Conservation (phyloP, 1,140 invertebrate species). For the Drepana arcuata region DNA sequence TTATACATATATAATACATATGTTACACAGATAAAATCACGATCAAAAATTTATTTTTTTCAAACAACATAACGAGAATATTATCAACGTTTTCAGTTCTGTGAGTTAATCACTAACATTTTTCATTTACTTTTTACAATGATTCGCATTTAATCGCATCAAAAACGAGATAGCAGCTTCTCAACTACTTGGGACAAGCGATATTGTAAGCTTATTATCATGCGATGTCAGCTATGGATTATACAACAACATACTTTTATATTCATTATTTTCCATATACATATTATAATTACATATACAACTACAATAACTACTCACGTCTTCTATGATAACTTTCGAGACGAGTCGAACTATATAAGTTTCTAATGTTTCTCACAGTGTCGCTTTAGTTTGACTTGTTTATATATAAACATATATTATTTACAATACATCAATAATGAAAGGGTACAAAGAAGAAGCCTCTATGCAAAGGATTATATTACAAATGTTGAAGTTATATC, state of each 20-base stretch:
- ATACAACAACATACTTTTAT: conserved; percentile 31
- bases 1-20: no score
- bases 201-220: conserved; percentile 17
- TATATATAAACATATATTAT: no score
- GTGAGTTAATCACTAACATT: conserved; percentile 67
- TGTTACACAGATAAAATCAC: conserved; percentile 56
- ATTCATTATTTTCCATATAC: conserved; percentile 23
- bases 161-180: background rate
- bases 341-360: conserved; percentile 57
- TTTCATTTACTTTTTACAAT: conserved; percentile 35
- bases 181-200: conserved; percentile 17
- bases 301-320: conserved; percentile 62
- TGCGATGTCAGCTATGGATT: conserved; percentile 30
- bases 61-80: conserved; percentile 68
- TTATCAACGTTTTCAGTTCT: conserved; percentile 66
- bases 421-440: background rate
- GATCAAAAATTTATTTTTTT: conserved; percentile 40
- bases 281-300: conserved; percentile 47
- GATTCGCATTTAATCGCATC: conserved; percentile 31
- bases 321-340: conserved; percentile 63
- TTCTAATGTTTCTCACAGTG: conserved; percentile 69
- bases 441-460: background rate
- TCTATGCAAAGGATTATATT: background rate
- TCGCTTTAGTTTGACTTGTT: conserved; percentile 71
- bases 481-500: background rate